A percentile compares a stretch with the other conserved stretches of the same genome.
phyloP scores from a whole-genome alignment of 2,797 vertebrate species.

The Alcedo quadribrachys region DNA sequence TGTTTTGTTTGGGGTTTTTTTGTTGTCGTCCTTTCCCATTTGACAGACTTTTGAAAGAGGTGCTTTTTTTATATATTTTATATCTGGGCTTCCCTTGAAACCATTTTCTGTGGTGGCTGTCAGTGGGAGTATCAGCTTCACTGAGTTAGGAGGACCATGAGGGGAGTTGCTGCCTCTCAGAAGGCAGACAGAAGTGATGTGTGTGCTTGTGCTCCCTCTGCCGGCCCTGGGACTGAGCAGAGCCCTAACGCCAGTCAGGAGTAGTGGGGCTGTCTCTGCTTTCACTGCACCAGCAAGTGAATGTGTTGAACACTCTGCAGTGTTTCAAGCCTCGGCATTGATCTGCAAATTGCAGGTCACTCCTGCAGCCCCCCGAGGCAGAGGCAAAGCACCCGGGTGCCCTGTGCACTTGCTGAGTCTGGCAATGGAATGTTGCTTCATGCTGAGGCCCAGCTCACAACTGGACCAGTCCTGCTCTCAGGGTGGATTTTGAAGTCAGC shows the following conservation, averaged over 20 bases:
- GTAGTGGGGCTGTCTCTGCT: neutral
- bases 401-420: rapidly evolving
- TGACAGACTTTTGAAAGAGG: neutral
- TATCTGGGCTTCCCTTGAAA: neutral
- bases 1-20: neutral
- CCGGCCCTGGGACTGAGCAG: neutral
- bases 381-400: neutral
- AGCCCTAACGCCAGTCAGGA: neutral
- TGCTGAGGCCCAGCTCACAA: rapidly evolving
- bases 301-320: rapidly evolving
- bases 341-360: neutral
- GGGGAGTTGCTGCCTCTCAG: neutral
- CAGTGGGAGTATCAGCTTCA: neutral
- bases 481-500: rapidly evolving
- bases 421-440: neutral
- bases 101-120: neutral
- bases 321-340: neutral
- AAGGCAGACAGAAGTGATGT: neutral
- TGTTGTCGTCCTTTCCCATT: neutral
- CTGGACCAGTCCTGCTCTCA: neutral
- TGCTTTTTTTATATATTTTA: neutral
- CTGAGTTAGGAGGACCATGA: neutral
- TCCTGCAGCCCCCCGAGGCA: neutral
- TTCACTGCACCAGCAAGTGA: neutral
- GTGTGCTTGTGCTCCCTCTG: slow-evolving; percentile 20